Percentiles rank a stretch among this genome's conserved stretches.
Evolutionary conservation across 2,797 vertebrate species (phyloP).

Genomic region (Microhierax caerulescens): DNA sequence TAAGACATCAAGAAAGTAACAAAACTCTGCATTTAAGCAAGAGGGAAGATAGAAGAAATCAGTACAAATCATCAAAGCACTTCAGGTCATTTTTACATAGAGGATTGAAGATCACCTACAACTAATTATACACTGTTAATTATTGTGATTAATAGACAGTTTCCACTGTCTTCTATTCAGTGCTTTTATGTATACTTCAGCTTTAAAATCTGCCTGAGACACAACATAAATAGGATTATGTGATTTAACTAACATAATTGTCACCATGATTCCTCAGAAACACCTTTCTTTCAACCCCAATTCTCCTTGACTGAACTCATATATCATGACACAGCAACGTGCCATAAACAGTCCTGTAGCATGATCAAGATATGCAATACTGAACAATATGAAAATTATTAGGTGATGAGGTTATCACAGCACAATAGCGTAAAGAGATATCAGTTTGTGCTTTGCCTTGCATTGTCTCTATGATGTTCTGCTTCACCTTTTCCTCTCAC

Average conservation of each 20-base stretch:
- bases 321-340: background rate
- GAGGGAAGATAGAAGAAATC: background rate
- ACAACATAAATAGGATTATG: background rate
- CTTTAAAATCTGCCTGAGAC: background rate
- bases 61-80: background rate
- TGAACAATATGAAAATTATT: background rate
- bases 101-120: background rate
- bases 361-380: background rate
- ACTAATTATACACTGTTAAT: background rate
- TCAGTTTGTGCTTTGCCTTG: background rate
- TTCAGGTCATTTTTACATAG: background rate
- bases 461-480: background rate
- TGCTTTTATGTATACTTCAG: background rate
- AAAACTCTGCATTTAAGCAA: background rate
- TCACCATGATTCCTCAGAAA: background rate
- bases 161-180: background rate
- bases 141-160: background rate
- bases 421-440: background rate
- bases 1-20: background rate
- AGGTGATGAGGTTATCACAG: background rate
- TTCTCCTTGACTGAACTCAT: background rate
- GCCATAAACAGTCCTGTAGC: background rate
- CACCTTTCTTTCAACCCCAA: background rate
- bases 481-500: background rate
- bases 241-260: accelerated